Evolutionary conservation across 2,797 vertebrate genomes (phyloP).

Genomic region (Fistularia tabacaria): DNA sequence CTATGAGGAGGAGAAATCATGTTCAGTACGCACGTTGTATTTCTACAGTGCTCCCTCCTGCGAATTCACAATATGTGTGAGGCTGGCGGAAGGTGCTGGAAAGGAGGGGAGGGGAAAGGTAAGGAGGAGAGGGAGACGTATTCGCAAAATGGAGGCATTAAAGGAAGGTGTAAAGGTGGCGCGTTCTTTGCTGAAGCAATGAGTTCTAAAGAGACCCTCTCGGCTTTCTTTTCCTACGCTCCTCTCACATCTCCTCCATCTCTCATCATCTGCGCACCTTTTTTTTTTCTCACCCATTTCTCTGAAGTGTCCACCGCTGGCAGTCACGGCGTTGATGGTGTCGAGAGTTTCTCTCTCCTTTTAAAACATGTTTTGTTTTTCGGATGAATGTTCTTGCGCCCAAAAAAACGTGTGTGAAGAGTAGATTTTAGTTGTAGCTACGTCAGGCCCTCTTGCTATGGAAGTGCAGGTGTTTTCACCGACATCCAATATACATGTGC

Average conservation of each 20-base stretch:
- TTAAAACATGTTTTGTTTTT: constrained; percentile 10
- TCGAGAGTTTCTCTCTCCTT: constrained; percentile 22
- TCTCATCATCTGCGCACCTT: neutral
- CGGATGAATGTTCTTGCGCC: neutral
- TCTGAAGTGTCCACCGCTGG: constrained; percentile 58
- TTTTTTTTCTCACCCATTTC: constrained; percentile 4
- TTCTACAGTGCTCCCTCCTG: too few relatives aligned
- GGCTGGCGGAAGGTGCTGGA: constrained; percentile 26
- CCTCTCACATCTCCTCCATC: constrained; percentile 15
- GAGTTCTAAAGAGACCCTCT: constrained; percentile 63
- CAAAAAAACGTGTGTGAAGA: too few relatives aligned
- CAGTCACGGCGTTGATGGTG: constrained; percentile 32
- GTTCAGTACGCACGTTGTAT: too few relatives aligned
- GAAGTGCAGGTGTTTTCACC: too few relatives aligned
- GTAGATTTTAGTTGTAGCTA: too few relatives aligned
- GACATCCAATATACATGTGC: neutral
- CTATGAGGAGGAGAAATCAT: too few relatives aligned
- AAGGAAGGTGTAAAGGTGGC: constrained; percentile 32
- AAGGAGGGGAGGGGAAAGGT: constrained; percentile 14
- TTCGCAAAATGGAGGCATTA: constrained; percentile 43
- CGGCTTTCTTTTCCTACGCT: constrained; percentile 46
- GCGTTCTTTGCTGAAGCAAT: constrained; percentile 18
- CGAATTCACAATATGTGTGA: constrained; percentile 43
- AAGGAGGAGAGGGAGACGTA: neutral
- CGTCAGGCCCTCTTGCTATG: too few relatives aligned